A percentile compares a stretch with the other conserved stretches of the same genome.
Evolutionary conservation across 2,888 invertebrate species (phyloP).

Genomic region (Nephrocerus scutellatus): DNA sequence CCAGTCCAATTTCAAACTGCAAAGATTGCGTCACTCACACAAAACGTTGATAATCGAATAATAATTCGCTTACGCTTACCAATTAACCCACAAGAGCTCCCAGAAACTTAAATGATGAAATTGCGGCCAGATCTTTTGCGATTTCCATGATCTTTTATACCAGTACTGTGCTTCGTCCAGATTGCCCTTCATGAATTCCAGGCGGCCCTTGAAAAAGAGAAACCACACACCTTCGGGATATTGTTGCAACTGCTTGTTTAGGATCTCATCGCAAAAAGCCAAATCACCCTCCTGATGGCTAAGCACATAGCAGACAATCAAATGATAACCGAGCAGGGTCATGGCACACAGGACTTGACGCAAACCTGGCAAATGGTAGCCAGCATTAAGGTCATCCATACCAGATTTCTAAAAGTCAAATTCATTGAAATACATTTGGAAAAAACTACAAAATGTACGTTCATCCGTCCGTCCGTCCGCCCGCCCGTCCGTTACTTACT

Average conservation of each 20-base stretch:
- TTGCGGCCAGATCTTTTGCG: slow-evolving; percentile 80
- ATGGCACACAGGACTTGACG: slow-evolving; percentile 81
- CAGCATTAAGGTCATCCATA: slow-evolving; percentile 64
- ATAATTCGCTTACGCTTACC: slow-evolving; percentile 55
- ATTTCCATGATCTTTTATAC: slow-evolving; percentile 74
- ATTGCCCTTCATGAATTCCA: slow-evolving; percentile 74
- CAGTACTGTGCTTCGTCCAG: slow-evolving; percentile 63
- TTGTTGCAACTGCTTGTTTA: slow-evolving; percentile 60
- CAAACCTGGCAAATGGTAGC: slow-evolving; percentile 67
- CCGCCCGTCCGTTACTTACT: slow-evolving; percentile 49
- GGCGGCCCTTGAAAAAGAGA: slow-evolving; percentile 80
- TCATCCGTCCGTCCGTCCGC: background rate
- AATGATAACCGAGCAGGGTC: slow-evolving; percentile 77
- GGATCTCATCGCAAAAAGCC: slow-evolving; percentile 64
- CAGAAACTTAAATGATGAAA: slow-evolving; percentile 91
- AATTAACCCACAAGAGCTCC: slow-evolving; percentile 88
- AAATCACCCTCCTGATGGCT: slow-evolving; percentile 77
- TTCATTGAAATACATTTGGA: background rate
- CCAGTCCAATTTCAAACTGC: slow-evolving; percentile 67
- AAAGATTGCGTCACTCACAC: background rate
- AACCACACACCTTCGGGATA: slow-evolving; percentile 86
- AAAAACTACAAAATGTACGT: background rate
- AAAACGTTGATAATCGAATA: slow-evolving; percentile 3
- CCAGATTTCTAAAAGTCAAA: slow-evolving; percentile 51
- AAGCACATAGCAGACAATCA: slow-evolving; percentile 74